Evolutionary conservation across 2,797 vertebrate genomes (phyloP).

Genomic region (Lacerta agilis): DNA sequence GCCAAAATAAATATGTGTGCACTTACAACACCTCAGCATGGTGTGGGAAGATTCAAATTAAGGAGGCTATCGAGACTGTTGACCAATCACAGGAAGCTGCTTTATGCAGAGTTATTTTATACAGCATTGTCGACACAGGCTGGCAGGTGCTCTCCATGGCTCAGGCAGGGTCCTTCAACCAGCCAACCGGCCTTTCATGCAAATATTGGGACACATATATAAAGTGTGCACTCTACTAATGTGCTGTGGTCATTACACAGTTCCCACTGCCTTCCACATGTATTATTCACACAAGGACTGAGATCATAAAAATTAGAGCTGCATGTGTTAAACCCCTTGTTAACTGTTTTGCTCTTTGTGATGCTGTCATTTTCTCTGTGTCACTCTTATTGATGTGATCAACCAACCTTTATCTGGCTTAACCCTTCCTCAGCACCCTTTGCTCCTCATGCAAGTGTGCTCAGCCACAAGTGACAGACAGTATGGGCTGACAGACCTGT

Average conservation of each 20-base stretch:
- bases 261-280: background rate
- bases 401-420: background rate
- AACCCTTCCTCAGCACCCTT: background rate
- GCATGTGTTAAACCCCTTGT: background rate
- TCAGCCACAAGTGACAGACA: background rate
- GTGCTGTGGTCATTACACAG: background rate
- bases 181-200: background rate
- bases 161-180: background rate
- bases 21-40: conserved; percentile 31
- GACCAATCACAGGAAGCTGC: background rate
- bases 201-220: background rate
- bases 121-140: background rate
- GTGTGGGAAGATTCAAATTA: conserved; percentile 11
- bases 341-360: background rate
- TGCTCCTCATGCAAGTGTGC: background rate
- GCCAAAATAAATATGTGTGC: conserved; percentile 42
- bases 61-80: conserved; percentile 3
- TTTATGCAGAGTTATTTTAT: background rate
- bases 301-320: background rate
- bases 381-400: background rate
- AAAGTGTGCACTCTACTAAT: background rate
- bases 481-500: background rate
- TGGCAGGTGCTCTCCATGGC: background rate
- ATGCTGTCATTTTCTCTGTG: background rate
- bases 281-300: background rate